These are phyloP conservation scores for Tetheella fluctuosa DNA, from an alignment of 2,888 invertebrate species.

Conservation along the genomic window DNA sequence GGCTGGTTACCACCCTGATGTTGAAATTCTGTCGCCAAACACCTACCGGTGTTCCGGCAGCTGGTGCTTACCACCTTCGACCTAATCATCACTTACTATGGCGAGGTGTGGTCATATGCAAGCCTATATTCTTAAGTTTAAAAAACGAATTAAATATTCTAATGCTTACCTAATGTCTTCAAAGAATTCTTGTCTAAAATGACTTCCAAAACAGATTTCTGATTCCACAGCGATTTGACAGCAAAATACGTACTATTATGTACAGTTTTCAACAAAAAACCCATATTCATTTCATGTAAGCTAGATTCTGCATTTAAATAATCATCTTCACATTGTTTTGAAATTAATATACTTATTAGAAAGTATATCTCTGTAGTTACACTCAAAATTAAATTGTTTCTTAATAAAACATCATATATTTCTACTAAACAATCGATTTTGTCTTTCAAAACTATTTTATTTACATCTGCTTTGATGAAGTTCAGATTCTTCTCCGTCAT, in stretches of 20 bases:
- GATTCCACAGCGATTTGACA: slow-evolving; percentile 85
- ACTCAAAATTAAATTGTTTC: slow-evolving; percentile 86
- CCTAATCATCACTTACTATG: too few relatives aligned
- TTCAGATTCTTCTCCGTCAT: slow-evolving; percentile 45
- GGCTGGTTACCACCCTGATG: too few relatives aligned
- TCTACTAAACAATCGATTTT: slow-evolving; percentile 82
- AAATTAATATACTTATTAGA: slow-evolving; percentile 86
- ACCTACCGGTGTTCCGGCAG: too few relatives aligned
- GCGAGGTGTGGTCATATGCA: too few relatives aligned
- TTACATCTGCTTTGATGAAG: slow-evolving; percentile 67
- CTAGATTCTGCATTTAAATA: slow-evolving; percentile 48
- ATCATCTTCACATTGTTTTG: slow-evolving; percentile 71
- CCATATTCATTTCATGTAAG: slow-evolving; percentile 45
- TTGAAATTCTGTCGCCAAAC: too few relatives aligned
- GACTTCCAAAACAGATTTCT: slow-evolving; percentile 81
- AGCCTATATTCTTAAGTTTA: too few relatives aligned
- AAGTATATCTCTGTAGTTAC: slow-evolving; percentile 88
- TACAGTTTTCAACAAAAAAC: slow-evolving; percentile 72
- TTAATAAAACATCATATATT: slow-evolving; percentile 85
- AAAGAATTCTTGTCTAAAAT: slow-evolving; percentile 86
- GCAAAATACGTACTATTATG: slow-evolving; percentile 92
- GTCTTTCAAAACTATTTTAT: slow-evolving; percentile 75
- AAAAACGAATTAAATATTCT: too few relatives aligned
- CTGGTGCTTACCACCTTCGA: too few relatives aligned
- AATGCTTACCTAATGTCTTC: slow-evolving; percentile 63